A percentile compares a stretch with the other conserved stretches of the same genome.
These are phyloP conservation scores for Phocides pigmalion DNA, from an alignment of 1,140 invertebrate species.

Conservation along the genomic window DNA sequence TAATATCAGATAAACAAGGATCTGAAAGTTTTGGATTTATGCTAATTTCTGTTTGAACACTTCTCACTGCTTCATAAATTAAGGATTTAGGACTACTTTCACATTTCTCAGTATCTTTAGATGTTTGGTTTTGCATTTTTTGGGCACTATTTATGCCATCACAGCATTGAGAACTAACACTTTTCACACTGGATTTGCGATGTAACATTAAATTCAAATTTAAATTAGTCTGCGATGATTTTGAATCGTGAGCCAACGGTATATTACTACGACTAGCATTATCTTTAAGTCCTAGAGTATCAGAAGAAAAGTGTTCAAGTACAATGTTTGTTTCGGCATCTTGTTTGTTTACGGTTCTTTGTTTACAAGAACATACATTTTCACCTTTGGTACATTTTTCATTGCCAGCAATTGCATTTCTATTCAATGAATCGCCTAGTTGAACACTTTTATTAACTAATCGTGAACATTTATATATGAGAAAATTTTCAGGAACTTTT, in stretches of 20 bases:
- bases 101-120: not conserved
- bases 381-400: constrained; percentile 32
- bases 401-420: constrained; percentile 38
- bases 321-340: not conserved
- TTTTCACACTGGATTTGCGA: constrained; percentile 39
- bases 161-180: constrained; percentile 35
- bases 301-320: not conserved
- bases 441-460: constrained; percentile 48
- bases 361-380: constrained; percentile 15
- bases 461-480: constrained; percentile 69
- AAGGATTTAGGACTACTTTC: constrained; percentile 26
- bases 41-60: constrained; percentile 71
- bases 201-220: constrained; percentile 45
- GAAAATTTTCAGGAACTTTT: constrained; percentile 57
- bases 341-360: constrained; percentile 10
- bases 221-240: constrained; percentile 68
- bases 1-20: constrained; percentile 66
- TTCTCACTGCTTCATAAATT: constrained; percentile 57
- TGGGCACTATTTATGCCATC: no score
- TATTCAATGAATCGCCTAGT: constrained; percentile 38
- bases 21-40: constrained; percentile 71
- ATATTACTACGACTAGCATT: constrained; percentile 35
- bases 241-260: constrained; percentile 40
- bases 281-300: constrained; percentile 24
- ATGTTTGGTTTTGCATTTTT: not conserved